These are phyloP conservation scores for Myopa tessellatipennis DNA, from an alignment of 2,888 invertebrate species.

Conservation along the genomic window DNA sequence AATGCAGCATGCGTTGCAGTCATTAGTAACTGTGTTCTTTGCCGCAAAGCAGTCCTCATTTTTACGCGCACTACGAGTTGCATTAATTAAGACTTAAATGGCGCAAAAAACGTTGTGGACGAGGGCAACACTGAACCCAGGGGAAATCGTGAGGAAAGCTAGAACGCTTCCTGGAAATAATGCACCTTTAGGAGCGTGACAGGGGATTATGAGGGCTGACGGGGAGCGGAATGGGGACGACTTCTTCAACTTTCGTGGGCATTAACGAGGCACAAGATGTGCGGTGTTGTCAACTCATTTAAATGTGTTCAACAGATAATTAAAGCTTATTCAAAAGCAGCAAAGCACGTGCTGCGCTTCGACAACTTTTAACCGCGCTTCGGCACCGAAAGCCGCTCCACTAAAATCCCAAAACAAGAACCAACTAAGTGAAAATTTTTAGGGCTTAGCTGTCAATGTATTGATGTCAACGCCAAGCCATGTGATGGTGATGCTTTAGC, in stretches of 20 bases:
- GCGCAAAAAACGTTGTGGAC: no score
- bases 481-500: not conserved
- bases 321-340: not conserved
- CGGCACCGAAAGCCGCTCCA: not conserved
- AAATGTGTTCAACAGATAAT: conserved; percentile 30
- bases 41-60: no score
- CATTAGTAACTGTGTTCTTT: no score
- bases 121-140: no score
- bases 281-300: conserved; percentile 28
- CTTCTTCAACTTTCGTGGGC: not conserved
- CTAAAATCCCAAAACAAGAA: conserved; percentile 10
- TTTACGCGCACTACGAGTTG: no score
- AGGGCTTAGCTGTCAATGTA: conserved; percentile 2
- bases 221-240: no score
- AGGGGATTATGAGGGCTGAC: no score
- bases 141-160: no score
- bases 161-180: no score
- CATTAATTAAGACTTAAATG: no score
- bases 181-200: no score
- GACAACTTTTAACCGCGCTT: not conserved
- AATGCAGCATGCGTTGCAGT: no score
- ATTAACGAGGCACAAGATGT: not conserved
- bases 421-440: not conserved
- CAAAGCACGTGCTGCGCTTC: not conserved
- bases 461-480: conserved; percentile 6